Evolutionary conservation across 2,888 invertebrate species (phyloP).

Genomic region (Andrena hattorfiana): DNA sequence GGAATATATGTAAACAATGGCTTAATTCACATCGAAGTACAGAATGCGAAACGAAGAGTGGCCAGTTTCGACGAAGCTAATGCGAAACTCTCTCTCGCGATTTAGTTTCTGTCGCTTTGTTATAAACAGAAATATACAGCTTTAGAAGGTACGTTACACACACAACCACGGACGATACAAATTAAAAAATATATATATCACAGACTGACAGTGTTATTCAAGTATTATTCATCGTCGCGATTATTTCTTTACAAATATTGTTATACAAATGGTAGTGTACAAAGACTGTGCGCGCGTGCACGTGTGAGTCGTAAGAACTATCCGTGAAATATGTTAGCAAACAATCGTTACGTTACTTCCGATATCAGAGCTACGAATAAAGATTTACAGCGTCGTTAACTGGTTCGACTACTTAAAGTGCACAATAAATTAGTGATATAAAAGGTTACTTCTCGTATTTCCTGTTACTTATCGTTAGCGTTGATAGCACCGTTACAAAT

Average conservation of each 20-base stretch:
- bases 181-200: constrained; percentile 68
- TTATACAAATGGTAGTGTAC: neutral
- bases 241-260: neutral
- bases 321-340: neutral
- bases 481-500: constrained; percentile 54
- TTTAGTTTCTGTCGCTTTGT: constrained; percentile 1
- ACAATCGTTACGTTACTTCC: neutral
- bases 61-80: neutral
- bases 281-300: neutral
- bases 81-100: neutral
- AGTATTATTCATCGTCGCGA: constrained; percentile 26
- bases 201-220: constrained; percentile 53
- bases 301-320: neutral
- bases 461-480: neutral
- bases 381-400: constrained; percentile 1
- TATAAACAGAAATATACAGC: constrained; percentile 46
- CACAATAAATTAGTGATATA: constrained; percentile 42
- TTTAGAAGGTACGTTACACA: constrained; percentile 49
- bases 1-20: neutral
- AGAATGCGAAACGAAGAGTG: neutral
- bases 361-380: constrained; percentile 13
- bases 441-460: constrained; percentile 2
- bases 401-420: constrained; percentile 10
- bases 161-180: constrained; percentile 39
- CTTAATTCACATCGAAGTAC: neutral